A percentile compares a stretch with the other conserved stretches of the same genome.
Evolutionary conservation across 2,113 vertebrate species (phyloP).

Genomic region (Natator depressus): DNA sequence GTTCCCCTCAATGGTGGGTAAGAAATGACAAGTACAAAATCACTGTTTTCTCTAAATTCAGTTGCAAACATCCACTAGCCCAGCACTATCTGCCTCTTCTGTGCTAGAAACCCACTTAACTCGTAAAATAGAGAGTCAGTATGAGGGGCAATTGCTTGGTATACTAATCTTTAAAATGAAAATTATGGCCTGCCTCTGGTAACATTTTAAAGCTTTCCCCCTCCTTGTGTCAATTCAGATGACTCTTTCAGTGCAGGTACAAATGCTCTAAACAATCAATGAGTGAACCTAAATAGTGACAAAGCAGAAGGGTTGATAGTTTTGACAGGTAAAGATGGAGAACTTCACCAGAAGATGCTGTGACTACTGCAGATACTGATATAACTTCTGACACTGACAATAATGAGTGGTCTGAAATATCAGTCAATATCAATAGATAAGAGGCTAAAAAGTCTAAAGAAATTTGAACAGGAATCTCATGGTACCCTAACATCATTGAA

Average conservation of each 20-base stretch:
- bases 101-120: not conserved
- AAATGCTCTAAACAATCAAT: not conserved
- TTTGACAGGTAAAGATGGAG: constrained; percentile 12
- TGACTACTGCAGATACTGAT: not conserved
- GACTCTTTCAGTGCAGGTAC: not conserved
- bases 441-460: not conserved
- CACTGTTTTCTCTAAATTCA: not conserved
- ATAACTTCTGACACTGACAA: not conserved
- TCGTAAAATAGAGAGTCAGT: not conserved
- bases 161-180: not conserved
- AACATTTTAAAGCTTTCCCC: not conserved
- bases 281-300: not conserved
- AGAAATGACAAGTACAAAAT: not conserved
- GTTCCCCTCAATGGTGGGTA: not conserved
- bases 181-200: not conserved
- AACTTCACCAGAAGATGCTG: not conserved
- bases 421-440: not conserved
- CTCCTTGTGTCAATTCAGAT: not conserved
- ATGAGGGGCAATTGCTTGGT: not conserved
- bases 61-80: not conserved
- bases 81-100: not conserved
- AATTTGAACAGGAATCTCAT: not conserved
- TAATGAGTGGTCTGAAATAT: not conserved
- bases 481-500: not conserved
- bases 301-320: not conserved